A percentile compares a stretch with the other conserved stretches of the same genome.
These are phyloP conservation scores for Zaprionus africanus DNA, from an alignment of 1,140 invertebrate species.

Conservation along the genomic window DNA sequence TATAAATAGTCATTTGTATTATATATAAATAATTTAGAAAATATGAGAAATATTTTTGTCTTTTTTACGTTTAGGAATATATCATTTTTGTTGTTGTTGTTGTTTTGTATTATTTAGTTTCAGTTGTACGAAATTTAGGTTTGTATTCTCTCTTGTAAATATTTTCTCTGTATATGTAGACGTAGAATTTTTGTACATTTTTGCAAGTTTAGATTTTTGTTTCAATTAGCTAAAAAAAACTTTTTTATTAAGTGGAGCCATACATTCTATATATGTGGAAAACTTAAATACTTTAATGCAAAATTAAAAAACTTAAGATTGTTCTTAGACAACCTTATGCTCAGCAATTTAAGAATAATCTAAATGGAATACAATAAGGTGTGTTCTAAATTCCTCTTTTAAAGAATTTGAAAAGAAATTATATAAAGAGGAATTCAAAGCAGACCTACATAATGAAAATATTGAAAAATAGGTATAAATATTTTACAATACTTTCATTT, in stretches of 20 bases:
- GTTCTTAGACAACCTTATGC: neutral
- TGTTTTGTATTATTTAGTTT: constrained; percentile 67
- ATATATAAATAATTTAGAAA: constrained; percentile 83
- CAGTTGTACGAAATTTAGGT: constrained; percentile 75
- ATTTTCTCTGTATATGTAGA: constrained; percentile 58
- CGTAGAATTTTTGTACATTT: constrained; percentile 69
- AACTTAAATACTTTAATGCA: neutral
- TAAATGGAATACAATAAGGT: neutral
- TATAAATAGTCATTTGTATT: constrained; percentile 78
- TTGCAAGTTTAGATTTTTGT: constrained; percentile 40
- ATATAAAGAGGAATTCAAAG: neutral
- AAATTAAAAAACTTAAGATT: constrained; percentile 36
- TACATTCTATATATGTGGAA: constrained; percentile 27
- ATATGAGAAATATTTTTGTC: constrained; percentile 80
- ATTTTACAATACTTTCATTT: constrained; percentile 24
- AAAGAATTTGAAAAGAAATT: neutral
- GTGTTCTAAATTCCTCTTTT: neutral
- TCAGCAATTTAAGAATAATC: neutral
- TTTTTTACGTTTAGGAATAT: constrained; percentile 77
- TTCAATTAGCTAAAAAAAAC: constrained; percentile 36
- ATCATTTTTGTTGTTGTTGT: constrained; percentile 38
- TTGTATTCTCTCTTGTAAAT: constrained; percentile 60
- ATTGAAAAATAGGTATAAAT: neutral
- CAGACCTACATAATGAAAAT: constrained; percentile 16
- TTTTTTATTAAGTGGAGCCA: constrained; percentile 53